Conservation (phyloP, 1,140 invertebrate genomes). For the Drosophila watanabei region DNA sequence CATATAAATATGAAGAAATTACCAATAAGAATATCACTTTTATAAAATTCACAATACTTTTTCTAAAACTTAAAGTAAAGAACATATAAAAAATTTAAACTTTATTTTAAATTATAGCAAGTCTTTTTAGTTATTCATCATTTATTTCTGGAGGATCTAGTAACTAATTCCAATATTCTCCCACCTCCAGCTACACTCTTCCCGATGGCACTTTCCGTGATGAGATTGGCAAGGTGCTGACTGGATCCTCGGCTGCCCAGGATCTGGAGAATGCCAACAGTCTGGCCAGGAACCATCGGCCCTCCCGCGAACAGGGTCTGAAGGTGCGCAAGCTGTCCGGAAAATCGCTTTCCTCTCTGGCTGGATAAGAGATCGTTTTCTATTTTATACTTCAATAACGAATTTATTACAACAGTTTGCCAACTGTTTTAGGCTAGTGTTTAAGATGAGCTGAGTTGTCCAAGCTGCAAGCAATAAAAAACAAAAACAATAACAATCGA, state of each 20-base stretch:
- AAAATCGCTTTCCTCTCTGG: slow-evolving; percentile 74
- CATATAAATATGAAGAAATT: no score
- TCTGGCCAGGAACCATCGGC: slow-evolving; percentile 57
- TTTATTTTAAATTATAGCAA: neutral
- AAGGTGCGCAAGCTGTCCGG: slow-evolving; percentile 81
- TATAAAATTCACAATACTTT: neutral
- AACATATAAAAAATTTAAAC: neutral
- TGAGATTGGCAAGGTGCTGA: slow-evolving; percentile 66
- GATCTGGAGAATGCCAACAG: slow-evolving; percentile 69
- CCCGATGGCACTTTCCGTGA: slow-evolving; percentile 71
- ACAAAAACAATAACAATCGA: slow-evolving; percentile 13
- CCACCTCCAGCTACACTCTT: slow-evolving; percentile 59
- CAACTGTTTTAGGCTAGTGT: slow-evolving; percentile 48
- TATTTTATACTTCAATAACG: slow-evolving; percentile 1
- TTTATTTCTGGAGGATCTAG: neutral
- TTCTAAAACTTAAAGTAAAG: neutral
- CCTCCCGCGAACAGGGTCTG: slow-evolving; percentile 57
- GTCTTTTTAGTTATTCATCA: no score
- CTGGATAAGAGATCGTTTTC: slow-evolving; percentile 48
- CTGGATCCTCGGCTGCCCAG: slow-evolving; percentile 51
- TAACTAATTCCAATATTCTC: neutral
- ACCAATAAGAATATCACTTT: no score
- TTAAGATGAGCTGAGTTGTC: slow-evolving; percentile 30
- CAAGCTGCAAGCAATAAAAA: slow-evolving; percentile 19
- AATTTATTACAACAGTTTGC: slow-evolving; percentile 46